phyloP scores from a whole-genome alignment of 2,113 vertebrate genomes.

The Arvicanthis niloticus region DNA sequence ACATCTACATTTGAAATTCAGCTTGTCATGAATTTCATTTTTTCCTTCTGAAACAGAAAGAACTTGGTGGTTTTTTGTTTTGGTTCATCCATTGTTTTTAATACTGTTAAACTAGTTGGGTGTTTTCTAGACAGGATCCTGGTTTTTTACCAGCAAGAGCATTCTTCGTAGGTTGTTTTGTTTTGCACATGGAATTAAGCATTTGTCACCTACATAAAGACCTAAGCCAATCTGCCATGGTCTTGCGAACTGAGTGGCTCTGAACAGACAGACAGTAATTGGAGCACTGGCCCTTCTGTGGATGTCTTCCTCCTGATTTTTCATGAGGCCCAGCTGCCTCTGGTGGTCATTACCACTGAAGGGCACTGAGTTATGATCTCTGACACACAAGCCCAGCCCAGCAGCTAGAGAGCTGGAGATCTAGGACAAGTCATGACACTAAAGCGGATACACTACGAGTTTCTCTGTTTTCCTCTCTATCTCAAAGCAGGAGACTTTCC shows the following conservation, averaged over 20 bases:
- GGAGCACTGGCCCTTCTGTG: conserved; percentile 10
- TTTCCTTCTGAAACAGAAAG: conserved; percentile 42
- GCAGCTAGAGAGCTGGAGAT: conserved; percentile 2
- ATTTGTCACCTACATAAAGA: conserved; percentile 12
- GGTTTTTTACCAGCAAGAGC: conserved; percentile 28
- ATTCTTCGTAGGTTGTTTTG: neutral
- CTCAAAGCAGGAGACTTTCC: neutral
- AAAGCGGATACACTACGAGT: neutral
- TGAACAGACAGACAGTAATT: neutral
- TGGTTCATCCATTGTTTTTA: conserved; percentile 34
- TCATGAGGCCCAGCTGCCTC: conserved; percentile 15
- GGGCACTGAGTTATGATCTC: conserved; percentile 20
- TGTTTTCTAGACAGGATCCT: conserved; percentile 1
- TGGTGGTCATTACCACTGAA: conserved; percentile 24
- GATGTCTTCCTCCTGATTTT: conserved; percentile 20
- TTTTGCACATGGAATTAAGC: neutral
- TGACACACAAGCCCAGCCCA: neutral
- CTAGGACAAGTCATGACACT: conserved; percentile 22
- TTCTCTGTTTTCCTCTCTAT: neutral
- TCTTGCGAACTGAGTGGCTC: neutral
- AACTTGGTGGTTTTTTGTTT: neutral
- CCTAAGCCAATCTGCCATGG: neutral
- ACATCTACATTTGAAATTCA: neutral
- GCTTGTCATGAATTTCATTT: neutral
- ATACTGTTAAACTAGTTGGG: neutral